Conservation (phyloP, 2,797 vertebrate genomes). For the Gobio occitaniae region DNA sequence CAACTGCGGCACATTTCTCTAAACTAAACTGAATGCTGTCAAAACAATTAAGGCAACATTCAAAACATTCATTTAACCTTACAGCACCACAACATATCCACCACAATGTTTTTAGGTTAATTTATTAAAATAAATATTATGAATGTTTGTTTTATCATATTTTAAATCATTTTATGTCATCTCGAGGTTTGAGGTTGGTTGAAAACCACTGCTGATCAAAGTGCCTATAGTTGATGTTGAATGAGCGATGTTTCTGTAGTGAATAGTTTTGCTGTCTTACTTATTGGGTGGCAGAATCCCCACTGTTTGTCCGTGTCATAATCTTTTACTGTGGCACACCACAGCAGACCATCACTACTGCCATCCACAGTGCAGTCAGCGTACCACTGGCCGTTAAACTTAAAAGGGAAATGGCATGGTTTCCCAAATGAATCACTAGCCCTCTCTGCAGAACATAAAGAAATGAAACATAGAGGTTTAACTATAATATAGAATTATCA, state of each 20-base stretch:
- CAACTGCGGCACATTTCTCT: background rate
- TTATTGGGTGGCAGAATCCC: slow-evolving; percentile 87
- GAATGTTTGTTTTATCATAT: too few species aligned
- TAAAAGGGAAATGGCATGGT: slow-evolving; percentile 92
- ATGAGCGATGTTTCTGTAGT: background rate
- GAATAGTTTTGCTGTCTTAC: background rate
- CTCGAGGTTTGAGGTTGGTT: background rate
- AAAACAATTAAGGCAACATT: background rate
- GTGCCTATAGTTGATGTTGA: background rate
- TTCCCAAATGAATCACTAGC: slow-evolving; percentile 88
- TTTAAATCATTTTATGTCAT: background rate
- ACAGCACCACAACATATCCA: background rate
- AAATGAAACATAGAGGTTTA: background rate
- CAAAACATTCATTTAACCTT: background rate
- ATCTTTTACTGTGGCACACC: slow-evolving; percentile 87
- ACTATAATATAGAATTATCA: background rate
- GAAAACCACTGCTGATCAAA: background rate
- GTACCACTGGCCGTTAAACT: slow-evolving; percentile 84
- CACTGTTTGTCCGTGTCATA: slow-evolving; percentile 80
- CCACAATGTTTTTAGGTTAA: background rate
- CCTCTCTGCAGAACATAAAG: slow-evolving; percentile 74
- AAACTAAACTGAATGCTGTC: background rate
- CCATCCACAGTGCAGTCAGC: slow-evolving; percentile 88
- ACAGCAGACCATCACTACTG: slow-evolving; percentile 82
- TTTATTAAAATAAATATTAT: background rate